Conservation (phyloP, 2,797 vertebrate species). For the Kryptolebias ocellatus region DNA sequence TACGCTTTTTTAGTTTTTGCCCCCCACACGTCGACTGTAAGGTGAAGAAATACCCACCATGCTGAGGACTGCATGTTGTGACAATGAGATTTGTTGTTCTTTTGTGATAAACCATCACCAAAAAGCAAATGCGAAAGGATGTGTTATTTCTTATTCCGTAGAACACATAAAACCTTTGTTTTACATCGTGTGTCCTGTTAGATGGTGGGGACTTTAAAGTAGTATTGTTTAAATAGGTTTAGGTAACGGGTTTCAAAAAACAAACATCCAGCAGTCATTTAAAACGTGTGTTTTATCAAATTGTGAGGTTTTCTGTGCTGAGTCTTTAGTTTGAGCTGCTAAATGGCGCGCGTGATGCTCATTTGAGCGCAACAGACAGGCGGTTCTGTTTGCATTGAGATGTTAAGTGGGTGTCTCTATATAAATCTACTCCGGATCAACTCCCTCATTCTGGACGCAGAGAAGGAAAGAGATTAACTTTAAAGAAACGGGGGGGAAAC, state of each 20-base stretch:
- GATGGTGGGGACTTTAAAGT: too few species aligned
- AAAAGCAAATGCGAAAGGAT: too few species aligned
- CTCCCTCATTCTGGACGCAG: conserved; percentile 45
- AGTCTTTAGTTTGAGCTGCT: conserved; percentile 29
- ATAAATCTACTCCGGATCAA: conserved; percentile 76
- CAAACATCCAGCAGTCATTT: not conserved
- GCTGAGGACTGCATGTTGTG: too few species aligned
- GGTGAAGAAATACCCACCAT: not conserved
- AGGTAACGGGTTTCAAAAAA: too few species aligned
- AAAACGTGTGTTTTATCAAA: not conserved
- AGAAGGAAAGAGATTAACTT: conserved; percentile 34
- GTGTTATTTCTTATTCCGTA: too few species aligned
- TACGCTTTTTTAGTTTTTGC: conserved; percentile 47
- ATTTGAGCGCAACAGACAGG: conserved; percentile 58
- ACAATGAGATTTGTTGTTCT: too few species aligned
- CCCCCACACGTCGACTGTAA: conserved; percentile 64
- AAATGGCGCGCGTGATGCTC: conserved; percentile 49
- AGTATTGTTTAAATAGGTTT: too few species aligned
- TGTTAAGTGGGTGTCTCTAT: conserved; percentile 85
- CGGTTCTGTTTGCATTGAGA: conserved; percentile 82
- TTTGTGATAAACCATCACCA: too few species aligned
- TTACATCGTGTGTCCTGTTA: not conserved
- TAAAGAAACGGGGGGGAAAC: conserved; percentile 15
- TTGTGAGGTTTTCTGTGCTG: not conserved
- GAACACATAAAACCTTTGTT: too few species aligned